Evolutionary conservation across 2,113 vertebrate species (phyloP).

Genomic region (Macrotis lagotis): DNA sequence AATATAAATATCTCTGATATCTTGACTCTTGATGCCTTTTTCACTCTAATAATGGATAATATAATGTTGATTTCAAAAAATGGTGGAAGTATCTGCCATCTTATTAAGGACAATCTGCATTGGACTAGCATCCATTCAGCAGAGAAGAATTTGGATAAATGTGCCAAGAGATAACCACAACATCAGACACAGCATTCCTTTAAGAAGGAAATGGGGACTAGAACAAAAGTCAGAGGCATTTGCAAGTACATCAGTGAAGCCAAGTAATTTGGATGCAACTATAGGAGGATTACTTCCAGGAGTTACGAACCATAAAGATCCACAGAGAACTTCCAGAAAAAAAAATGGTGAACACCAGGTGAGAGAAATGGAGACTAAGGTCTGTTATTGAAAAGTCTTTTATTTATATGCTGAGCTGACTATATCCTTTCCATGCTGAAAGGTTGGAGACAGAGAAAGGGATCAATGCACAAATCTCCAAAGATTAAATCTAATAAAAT

Average conservation of each 20-base stretch:
- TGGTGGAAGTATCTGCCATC: background rate
- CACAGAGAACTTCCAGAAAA: background rate
- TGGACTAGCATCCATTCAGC: background rate
- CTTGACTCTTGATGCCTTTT: background rate
- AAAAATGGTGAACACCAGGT: conserved; percentile 7
- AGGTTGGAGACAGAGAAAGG: conserved; percentile 37
- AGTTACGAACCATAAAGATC: background rate
- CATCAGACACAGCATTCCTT: background rate
- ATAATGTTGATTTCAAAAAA: background rate
- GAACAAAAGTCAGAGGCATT: background rate
- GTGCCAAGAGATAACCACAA: background rate
- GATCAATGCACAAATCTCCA: conserved; percentile 11
- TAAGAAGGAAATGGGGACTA: background rate
- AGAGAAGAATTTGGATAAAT: background rate
- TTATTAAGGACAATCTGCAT: conserved; percentile 4
- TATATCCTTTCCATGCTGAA: conserved; percentile 30
- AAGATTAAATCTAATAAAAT: conserved; percentile 56
- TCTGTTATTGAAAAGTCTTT: conserved; percentile 25
- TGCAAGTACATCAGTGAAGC: background rate
- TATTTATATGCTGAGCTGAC: conserved; percentile 11
- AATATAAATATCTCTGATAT: background rate
- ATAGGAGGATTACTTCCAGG: background rate
- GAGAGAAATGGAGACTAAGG: background rate
- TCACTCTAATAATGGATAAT: background rate
- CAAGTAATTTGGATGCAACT: background rate